Percentiles rank a stretch among this genome's conserved stretches.
Evolutionary conservation across 2,113 vertebrate genomes (phyloP).

Genomic region (Microcebus jonahi): DNA sequence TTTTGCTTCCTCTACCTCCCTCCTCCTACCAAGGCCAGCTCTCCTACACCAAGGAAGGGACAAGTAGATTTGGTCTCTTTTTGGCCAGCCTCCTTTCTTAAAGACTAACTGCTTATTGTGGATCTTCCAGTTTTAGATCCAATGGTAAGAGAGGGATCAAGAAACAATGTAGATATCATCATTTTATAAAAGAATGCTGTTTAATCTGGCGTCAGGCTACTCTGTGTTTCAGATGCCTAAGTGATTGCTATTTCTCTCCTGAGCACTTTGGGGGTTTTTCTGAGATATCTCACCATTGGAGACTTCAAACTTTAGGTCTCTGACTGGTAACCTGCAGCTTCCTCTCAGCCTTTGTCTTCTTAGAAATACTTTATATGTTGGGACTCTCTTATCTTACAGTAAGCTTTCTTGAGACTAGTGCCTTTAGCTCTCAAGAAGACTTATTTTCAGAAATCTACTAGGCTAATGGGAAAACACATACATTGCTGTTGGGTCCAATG

Average conservation of each 20-base stretch:
- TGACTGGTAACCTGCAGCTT: background rate
- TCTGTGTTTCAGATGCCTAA: background rate
- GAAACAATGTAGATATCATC: background rate
- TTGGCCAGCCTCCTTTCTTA: background rate
- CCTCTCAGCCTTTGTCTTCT: background rate
- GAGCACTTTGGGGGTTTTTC: background rate
- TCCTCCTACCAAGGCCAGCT: background rate
- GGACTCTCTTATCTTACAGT: background rate
- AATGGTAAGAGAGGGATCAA: background rate
- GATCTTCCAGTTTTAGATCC: background rate
- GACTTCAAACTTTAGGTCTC: background rate
- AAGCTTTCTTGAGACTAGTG: background rate
- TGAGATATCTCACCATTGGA: background rate
- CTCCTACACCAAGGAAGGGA: too few species aligned
- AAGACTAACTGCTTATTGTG: background rate
- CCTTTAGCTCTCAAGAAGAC: background rate
- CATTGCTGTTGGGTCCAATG: background rate
- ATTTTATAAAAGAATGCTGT: background rate
- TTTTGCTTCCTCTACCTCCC: background rate
- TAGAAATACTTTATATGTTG: background rate
- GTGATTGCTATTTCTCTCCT: background rate
- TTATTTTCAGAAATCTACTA: background rate
- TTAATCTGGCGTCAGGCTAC: background rate
- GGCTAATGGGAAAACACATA: background rate
- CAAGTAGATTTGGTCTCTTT: background rate